phyloP scores from a whole-genome alignment of 2,888 invertebrate species.

The Andricus quercusramuli region DNA sequence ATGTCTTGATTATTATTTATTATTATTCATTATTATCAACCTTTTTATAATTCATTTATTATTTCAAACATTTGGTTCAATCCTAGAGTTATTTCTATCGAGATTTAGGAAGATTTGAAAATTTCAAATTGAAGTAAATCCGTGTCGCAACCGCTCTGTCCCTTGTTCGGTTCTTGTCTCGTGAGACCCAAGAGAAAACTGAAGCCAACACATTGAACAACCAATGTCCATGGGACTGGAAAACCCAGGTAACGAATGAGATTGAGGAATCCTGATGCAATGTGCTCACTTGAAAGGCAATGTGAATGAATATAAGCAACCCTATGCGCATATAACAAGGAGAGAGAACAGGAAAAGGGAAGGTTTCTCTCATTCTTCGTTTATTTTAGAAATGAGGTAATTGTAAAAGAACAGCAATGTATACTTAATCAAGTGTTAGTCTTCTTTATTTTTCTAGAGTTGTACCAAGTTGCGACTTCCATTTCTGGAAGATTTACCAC shows the following conservation, averaged over 20 bases:
- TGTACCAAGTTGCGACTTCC: no score
- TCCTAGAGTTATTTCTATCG: neutral
- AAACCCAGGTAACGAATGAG: slow-evolving; percentile 64
- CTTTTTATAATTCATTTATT: neutral
- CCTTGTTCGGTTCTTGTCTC: slow-evolving; percentile 1
- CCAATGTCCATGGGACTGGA: slow-evolving; percentile 58
- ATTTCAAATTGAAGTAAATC: neutral
- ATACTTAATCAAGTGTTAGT: neutral
- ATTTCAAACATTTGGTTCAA: neutral
- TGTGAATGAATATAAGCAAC: slow-evolving; percentile 2
- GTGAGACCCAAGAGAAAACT: slow-evolving; percentile 17
- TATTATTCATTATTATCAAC: no score
- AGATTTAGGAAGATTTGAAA: neutral
- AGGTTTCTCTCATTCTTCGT: neutral
- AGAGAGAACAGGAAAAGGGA: neutral
- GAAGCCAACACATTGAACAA: slow-evolving; percentile 52
- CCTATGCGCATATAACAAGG: neutral
- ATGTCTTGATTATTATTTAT: no score
- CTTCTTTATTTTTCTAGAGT: neutral
- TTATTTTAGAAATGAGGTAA: neutral
- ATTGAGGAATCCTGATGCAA: slow-evolving; percentile 61
- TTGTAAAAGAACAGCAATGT: neutral
- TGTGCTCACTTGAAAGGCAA: slow-evolving; percentile 41
- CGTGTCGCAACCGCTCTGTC: neutral
- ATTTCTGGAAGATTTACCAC: no score